Base-by-base conservation (phyloP, 2,797 vertebrate species). In the Phyllotis vaccarum region DNA sequence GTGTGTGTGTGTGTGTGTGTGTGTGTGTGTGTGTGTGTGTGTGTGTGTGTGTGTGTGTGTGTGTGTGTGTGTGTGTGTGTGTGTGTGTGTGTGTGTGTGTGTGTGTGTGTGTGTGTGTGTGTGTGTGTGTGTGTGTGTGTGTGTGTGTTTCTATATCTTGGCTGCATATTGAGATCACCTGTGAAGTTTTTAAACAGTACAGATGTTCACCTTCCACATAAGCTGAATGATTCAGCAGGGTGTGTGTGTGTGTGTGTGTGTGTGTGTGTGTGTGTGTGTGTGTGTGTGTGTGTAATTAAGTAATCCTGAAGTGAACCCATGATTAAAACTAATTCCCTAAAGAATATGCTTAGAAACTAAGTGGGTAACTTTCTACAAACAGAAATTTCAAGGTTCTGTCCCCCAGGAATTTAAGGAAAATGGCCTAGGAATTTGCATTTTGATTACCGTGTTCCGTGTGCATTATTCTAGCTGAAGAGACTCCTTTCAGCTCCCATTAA, bases 341-440 rank as follows among this genome's bases (percentile, higher is more conserved):
- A 95, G 70, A 75, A 5, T 70, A 29, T 86, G 52, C 75, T 96
- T 94, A 83, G 88, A 97, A 94, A 93, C n/a, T 54, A 95, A 91
- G 49, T 72, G 68, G 37, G 12, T 72, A 82, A 68, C 62, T 54
- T 95, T 31, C 80, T 87, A 89, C 46, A 90, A 94, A 94, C 52
- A 75, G 68, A 88, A 80, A 95, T 89, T 94, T 86, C 70, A 85
- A 87, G 43, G 13, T 94, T 40, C 54, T 96, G 6, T 89, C 54
- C 75, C 58, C 14, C 89, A 74, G 82, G 52, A 92, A 92, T 75
- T 82, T 68, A 81, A 72, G 12, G 22, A 34, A 86, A 86, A 89
- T 46, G 37, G 70, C 76, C 82, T 90, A 56, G 52, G 46, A 85
- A 94, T 78, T 19, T 90, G 49, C 24, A 95, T 95, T 93, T 74